These are phyloP conservation scores for Stichopus horrens DNA, from an alignment of 53 echinoderm and acorn worm species.

Conservation along the genomic window DNA sequence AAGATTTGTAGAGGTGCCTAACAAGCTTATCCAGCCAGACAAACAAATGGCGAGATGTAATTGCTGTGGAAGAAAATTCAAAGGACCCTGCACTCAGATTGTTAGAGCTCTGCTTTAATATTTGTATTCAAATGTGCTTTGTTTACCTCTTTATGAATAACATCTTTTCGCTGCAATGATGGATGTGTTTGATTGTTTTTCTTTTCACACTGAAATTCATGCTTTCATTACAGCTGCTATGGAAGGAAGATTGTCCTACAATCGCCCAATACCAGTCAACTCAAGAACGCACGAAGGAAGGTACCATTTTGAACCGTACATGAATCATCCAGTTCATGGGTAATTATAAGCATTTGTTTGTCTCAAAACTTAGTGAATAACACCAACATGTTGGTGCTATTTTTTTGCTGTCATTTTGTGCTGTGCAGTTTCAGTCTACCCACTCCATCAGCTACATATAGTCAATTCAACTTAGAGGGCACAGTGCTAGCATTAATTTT, in stretches of 20 bases:
- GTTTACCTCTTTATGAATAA: background rate
- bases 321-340: constrained; percentile 93
- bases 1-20: no score
- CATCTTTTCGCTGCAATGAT: background rate
- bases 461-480: no score
- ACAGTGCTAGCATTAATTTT: no score
- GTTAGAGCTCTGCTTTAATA: background rate
- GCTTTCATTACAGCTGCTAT: constrained; percentile 55
- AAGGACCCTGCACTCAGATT: no score
- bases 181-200: background rate
- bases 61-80: no score
- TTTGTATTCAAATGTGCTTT: background rate
- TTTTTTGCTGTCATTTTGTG: background rate
- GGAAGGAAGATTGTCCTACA: constrained; percentile 78
- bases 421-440: no score
- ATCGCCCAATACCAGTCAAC: constrained; percentile 93
- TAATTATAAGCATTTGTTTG: background rate
- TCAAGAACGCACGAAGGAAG: constrained; percentile 93
- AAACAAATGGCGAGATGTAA: no score
- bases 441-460: no score
- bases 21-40: no score
- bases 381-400: background rate
- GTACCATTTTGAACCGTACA: constrained; percentile 89
- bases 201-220: background rate
- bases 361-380: no score